Conservation (phyloP, 1,140 invertebrate genomes). For the Ganaspis sp. region DNA sequence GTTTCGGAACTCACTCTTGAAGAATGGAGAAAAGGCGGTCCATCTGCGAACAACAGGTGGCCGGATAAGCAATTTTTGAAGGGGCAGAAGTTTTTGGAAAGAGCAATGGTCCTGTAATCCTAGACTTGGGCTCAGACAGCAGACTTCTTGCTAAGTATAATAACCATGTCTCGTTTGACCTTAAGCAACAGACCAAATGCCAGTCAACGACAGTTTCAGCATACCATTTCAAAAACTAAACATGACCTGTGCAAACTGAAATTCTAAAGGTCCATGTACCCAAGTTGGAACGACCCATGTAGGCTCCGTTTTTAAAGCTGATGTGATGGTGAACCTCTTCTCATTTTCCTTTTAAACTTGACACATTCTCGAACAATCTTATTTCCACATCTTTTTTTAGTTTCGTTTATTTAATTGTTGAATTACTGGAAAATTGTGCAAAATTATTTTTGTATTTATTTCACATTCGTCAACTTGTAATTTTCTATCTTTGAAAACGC, state of each 20-base stretch:
- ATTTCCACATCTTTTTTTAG: neutral
- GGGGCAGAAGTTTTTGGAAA: neutral
- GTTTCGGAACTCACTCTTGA: neutral
- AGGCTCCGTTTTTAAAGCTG: neutral
- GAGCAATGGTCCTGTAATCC: neutral
- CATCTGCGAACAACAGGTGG: conserved; percentile 41
- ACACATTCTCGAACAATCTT: neutral
- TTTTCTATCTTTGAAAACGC: too few species aligned
- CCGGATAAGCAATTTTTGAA: conserved; percentile 23
- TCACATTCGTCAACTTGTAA: neutral
- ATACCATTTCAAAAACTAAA: neutral
- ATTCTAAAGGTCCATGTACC: neutral
- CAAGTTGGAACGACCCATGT: neutral
- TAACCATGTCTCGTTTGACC: neutral
- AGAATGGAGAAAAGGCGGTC: neutral
- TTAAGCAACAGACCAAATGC: neutral
- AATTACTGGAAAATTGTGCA: too few species aligned
- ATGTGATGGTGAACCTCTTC: neutral
- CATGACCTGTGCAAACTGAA: conserved; percentile 12
- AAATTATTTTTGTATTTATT: neutral
- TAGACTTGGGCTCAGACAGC: neutral
- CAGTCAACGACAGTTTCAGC: neutral
- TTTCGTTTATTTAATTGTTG: too few species aligned
- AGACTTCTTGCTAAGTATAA: neutral
- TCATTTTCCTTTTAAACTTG: neutral